Conservation (phyloP, 2,797 vertebrate species). For the Syngnathus rostellatus region DNA sequence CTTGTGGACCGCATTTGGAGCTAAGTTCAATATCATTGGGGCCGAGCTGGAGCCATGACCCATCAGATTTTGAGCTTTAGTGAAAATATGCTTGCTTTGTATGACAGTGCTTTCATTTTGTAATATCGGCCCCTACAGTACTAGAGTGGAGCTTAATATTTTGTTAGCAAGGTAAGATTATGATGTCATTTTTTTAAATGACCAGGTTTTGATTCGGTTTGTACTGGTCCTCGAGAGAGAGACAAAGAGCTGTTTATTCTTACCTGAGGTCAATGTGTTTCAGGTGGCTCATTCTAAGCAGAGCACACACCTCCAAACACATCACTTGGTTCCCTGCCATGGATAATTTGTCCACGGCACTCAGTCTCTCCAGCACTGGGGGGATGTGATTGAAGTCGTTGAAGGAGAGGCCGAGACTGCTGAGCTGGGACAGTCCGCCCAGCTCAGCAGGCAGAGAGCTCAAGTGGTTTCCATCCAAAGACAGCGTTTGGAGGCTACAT, state of each 20-base stretch:
- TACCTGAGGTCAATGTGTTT: conserved; percentile 89
- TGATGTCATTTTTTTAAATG: neutral
- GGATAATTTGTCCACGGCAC: conserved; percentile 77
- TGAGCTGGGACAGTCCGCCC: conserved; percentile 79
- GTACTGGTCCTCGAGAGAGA: conserved; percentile 4
- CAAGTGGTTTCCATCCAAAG: conserved; percentile 88
- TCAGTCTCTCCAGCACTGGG: conserved; percentile 76
- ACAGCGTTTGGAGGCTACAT: conserved; percentile 85
- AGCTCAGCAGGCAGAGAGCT: conserved; percentile 82
- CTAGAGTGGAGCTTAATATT: neutral
- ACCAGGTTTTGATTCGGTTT: neutral
- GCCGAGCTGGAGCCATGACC: no score
- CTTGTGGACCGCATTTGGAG: no score
- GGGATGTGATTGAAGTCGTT: conserved; percentile 84
- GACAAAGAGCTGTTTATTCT: conserved; percentile 25
- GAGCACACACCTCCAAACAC: conserved; percentile 68
- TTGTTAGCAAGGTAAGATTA: no score
- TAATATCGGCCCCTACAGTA: neutral
- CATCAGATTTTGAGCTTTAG: no score
- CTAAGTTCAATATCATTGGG: no score
- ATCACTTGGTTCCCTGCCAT: conserved; percentile 86
- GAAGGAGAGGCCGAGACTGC: conserved; percentile 86
- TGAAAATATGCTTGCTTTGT: no score
- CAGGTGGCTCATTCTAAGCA: conserved; percentile 79
- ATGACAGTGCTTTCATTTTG: no score